Conservation (phyloP, 1,140 invertebrate species). For the Copidosoma floridanum region DNA sequence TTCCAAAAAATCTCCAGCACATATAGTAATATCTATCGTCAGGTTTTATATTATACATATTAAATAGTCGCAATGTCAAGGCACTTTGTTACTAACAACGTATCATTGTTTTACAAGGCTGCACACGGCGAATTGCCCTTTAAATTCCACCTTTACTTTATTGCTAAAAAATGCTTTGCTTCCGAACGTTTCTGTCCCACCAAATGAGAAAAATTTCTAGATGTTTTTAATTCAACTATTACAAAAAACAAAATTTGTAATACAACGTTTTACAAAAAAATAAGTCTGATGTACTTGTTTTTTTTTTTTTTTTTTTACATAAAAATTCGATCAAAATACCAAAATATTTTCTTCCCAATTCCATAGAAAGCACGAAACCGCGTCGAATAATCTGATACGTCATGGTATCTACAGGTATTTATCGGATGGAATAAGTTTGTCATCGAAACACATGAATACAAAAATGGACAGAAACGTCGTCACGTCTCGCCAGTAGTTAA, state of each 20-base stretch:
- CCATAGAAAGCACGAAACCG: too few species aligned
- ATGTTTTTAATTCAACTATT: too few species aligned
- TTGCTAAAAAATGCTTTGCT: slow-evolving; percentile 30
- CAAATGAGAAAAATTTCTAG: too few species aligned
- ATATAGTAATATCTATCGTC: slow-evolving; percentile 27
- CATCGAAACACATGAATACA: too few species aligned
- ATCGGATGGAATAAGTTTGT: too few species aligned
- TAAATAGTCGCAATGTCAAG: slow-evolving; percentile 42
- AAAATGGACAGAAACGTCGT: slow-evolving; percentile 26
- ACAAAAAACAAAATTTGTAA: too few species aligned
- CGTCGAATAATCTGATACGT: slow-evolving; percentile 50
- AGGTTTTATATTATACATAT: slow-evolving; percentile 31
- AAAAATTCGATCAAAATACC: too few species aligned
- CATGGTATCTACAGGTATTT: slow-evolving; percentile 53
- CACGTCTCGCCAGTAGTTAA: slow-evolving; percentile 18
- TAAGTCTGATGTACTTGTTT: too few species aligned
- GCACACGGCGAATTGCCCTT: neutral
- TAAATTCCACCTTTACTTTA: slow-evolving; percentile 11
- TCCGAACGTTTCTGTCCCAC: slow-evolving; percentile 24
- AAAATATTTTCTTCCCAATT: too few species aligned
- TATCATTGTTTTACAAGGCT: slow-evolving; percentile 21
- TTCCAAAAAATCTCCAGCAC: slow-evolving; percentile 39
- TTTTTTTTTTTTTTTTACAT: too few species aligned
- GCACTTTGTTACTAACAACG: slow-evolving; percentile 38
- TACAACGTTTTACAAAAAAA: too few species aligned